Base-by-base conservation (phyloP, 2,888 invertebrate genomes). In the Orchesellides sinensis region DNA sequence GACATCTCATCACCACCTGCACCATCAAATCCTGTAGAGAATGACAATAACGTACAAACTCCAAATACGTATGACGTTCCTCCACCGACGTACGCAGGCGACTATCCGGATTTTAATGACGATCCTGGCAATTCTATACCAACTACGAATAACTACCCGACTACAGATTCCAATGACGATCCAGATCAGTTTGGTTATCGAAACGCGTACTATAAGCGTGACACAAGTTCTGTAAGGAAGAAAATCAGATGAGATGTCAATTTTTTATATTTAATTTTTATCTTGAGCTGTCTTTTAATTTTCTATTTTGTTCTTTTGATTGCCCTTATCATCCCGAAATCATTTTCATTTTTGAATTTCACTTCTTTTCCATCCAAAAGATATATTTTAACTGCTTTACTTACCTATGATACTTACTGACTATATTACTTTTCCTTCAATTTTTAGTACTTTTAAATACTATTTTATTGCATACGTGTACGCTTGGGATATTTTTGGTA, bases 91-190 rank as follows among this genome's bases (percentile, higher is more conserved):
- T 6, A 17, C 8, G 52, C 21, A n/a, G 59, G 63, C 29, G 79
- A 79, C 65, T 79, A 79, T 25, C 79, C 79, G 5, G 79, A 79
- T 47, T 79, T 79, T 61, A 78, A 27, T 79, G 79, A 79, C 47
- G 79, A 79, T 8, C 79, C 66, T 21, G n/a, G n/a, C n/a, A n/a
- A n/a, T n/a, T n/a, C n/a, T n/a, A n/a, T n/a, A n/a, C n/a, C n/a
- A n/a, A 54, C 4, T 23, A 35, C 54, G 54, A 54, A 47, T 45
- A 17, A 66, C 14, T n/a, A n/a, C n/a, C 32, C 54, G 17, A 1
- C 12, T 25, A 40, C 45, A 4, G 54, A 29, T n/a, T 14, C 3
- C 12, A 52, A 45, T 32, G 54, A 77, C 21, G 65, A 79, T 25
- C 65, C 61, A 10, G 70, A 79, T 56, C 70, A 49, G 52, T 25